Percentiles rank a stretch among this genome's conserved stretches.
These are phyloP conservation scores for Crypturellus tataupa DNA, from an alignment of 2,797 vertebrate genomes.

Conservation along the genomic window DNA sequence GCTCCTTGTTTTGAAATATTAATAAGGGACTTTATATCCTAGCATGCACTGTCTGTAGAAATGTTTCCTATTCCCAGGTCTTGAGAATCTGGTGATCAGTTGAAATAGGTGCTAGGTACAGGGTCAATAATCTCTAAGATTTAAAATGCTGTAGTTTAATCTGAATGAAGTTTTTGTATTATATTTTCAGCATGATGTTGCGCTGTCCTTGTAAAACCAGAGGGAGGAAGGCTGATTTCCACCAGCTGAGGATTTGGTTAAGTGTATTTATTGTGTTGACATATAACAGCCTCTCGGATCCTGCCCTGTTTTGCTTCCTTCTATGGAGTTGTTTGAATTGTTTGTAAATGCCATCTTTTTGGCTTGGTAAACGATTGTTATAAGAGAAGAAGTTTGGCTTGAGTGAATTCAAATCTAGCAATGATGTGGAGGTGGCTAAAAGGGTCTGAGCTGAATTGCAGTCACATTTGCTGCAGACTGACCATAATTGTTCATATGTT, in stretches of 20 bases:
- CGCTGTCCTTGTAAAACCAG: background rate
- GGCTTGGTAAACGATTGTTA: background rate
- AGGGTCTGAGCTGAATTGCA: background rate
- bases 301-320: constrained; percentile 9
- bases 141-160: background rate
- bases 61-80: background rate
- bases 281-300: background rate
- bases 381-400: background rate
- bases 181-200: background rate
- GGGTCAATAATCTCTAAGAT: background rate
- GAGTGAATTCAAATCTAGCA: background rate
- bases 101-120: background rate
- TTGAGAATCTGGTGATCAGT: background rate
- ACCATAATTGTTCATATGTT: background rate
- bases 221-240: constrained; percentile 11
- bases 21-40: background rate
- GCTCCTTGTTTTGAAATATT: background rate
- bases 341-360: constrained; percentile 1
- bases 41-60: fast-evolving
- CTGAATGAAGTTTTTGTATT: background rate
- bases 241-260: background rate
- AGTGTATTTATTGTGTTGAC: background rate
- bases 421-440: background rate
- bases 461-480: background rate
- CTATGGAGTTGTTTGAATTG: background rate